Conservation (phyloP, 2,797 vertebrate species). For the Sorex maritimensis region DNA sequence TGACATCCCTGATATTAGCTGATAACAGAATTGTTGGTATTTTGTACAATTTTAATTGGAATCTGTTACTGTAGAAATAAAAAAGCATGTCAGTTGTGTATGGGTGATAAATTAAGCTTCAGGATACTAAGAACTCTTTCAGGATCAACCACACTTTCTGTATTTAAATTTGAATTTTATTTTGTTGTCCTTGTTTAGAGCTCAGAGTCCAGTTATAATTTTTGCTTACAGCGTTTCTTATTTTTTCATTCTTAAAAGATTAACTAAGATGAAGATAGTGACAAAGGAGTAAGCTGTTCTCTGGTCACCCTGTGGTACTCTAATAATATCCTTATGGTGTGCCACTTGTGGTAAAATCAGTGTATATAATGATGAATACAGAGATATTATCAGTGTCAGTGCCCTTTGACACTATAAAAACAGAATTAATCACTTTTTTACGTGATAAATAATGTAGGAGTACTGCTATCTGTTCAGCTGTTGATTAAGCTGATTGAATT, state of each 20-base stretch:
- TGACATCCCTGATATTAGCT: conserved; percentile 54
- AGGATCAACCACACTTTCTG: conserved; percentile 37
- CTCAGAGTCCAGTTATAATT: conserved; percentile 16
- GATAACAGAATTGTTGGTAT: conserved; percentile 38
- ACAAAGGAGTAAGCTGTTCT: neutral
- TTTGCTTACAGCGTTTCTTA: conserved; percentile 10
- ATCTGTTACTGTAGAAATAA: neutral
- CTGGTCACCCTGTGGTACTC: neutral
- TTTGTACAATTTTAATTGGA: conserved; percentile 34
- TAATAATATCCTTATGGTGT: neutral
- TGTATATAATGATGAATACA: neutral
- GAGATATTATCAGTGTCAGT: neutral
- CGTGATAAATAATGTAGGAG: neutral
- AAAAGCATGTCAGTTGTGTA: neutral
- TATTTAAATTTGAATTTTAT: conserved; percentile 56
- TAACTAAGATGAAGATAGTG: neutral
- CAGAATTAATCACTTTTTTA: neutral
- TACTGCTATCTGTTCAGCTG: too few species aligned
- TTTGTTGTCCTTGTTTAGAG: neutral
- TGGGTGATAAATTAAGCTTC: conserved; percentile 43
- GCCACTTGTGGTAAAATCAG: conserved; percentile 14
- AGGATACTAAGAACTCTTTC: conserved; percentile 38
- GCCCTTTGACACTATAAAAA: neutral
- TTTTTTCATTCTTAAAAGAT: conserved; percentile 54
- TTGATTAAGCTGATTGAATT: too few species aligned